Evolutionary conservation across 1,140 invertebrate species (phyloP), one percentile per base, ranked within the genome.

Genomic region (Bombus affinis): DNA sequence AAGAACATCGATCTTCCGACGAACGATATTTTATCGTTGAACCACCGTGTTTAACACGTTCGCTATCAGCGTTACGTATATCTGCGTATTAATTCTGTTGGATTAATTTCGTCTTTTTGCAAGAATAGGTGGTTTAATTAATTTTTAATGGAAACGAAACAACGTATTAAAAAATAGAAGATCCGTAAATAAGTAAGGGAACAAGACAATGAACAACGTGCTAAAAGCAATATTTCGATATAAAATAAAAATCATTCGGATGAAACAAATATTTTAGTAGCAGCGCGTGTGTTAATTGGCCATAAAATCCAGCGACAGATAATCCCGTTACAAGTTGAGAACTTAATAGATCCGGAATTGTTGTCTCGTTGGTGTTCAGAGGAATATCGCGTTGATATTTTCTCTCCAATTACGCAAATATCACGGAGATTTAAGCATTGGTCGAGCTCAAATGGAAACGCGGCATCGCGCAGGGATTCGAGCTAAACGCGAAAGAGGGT

Each of bases 341-440:
- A 77, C n/a, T 78, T 77, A 42, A 44, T 65, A 22, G 39, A 78
- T 25, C 18, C 25, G 15, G 15, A 13, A 44, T 18, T 66, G n/a
- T 78, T 65, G 76, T 76, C 35, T 18, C 35, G 42, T 42, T 32
- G n/a, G 22, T 28, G 53, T 37, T 76, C 32, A 18, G 65, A 28
- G 35, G 35, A 76, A 47, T 81, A 71, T 42, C 32, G 10, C 9
- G 32, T 15, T 28, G 37, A 59, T 44, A 73, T 73, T 62, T 81
- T 73, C 70, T 22, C 37, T 44, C 65, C 70, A 73, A 81, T 81
- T 81, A 73, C 35, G n/a, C 70, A 47, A 72, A 39, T 59, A 81
- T 59, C 68, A 37, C 28, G 68, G 37, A 72, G 47, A 81, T 81
- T 71, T 81, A 81, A 81, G 65, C 37, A 62, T 62, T n/a, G 62